A percentile compares a stretch with the other conserved stretches of the same genome.
Evolutionary conservation across 2,888 invertebrate species (phyloP).

Genomic region (Cheilosia impressa): DNA sequence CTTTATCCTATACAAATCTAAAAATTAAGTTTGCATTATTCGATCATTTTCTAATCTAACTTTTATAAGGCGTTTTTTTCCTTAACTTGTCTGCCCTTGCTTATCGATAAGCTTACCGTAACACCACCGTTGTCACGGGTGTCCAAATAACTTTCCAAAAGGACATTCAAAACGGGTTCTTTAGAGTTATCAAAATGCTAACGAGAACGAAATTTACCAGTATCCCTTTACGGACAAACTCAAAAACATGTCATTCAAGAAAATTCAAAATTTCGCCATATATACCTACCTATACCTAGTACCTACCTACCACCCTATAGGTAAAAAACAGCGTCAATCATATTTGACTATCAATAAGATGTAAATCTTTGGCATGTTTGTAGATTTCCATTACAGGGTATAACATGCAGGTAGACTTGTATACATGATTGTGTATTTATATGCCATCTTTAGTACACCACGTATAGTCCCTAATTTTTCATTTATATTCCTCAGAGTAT

Average conservation of each 20-base stretch:
- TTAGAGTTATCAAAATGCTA: too few species aligned
- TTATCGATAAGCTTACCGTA: too few species aligned
- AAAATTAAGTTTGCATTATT: too few species aligned
- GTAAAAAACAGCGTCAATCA: slow-evolving; percentile 25
- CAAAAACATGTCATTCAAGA: not conserved
- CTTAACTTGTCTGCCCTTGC: too few species aligned
- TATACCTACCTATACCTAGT: not conserved
- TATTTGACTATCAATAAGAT: slow-evolving; percentile 63
- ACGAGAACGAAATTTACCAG: not conserved
- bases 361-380: slow-evolving; percentile 48
- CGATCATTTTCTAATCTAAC: too few species aligned
- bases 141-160: too few species aligned
- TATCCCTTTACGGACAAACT: not conserved
- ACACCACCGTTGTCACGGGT: too few species aligned
- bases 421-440: not conserved
- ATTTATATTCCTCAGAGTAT: slow-evolving; percentile 57
- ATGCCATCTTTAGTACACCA: not conserved
- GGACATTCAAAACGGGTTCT: too few species aligned
- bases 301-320: not conserved
- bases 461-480: slow-evolving; percentile 43
- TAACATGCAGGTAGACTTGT: slow-evolving; percentile 43
- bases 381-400: slow-evolving; percentile 48
- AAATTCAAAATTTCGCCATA: not conserved
- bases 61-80: too few species aligned
- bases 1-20: too few species aligned